Evolutionary conservation across 2,888 invertebrate species (phyloP).

Genomic region (Idaea straminata): DNA sequence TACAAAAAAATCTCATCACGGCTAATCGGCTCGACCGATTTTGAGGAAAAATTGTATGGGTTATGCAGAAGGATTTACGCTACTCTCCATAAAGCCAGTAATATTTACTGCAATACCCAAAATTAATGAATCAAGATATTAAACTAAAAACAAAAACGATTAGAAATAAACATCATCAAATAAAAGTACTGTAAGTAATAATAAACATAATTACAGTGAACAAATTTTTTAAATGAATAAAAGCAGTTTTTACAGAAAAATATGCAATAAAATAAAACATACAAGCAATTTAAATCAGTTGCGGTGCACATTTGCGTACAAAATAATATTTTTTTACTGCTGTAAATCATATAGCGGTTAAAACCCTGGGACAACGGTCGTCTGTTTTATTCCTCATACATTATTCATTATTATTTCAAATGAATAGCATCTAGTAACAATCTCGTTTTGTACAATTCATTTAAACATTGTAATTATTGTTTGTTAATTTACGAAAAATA

Average conservation of each 20-base stretch:
- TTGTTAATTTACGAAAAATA: background rate
- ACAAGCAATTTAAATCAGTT: slow-evolving; percentile 27
- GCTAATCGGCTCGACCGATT: no score
- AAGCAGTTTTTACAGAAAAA: background rate
- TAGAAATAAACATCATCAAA: no score
- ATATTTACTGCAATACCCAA: no score
- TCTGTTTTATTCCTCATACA: slow-evolving; percentile 53
- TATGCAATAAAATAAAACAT: background rate
- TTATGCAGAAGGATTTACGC: no score
- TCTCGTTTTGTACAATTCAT: background rate
- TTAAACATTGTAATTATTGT: background rate
- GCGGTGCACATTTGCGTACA: slow-evolving; percentile 25
- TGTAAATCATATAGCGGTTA: slow-evolving; percentile 50
- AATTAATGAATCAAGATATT: no score
- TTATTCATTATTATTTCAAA: slow-evolving; percentile 57
- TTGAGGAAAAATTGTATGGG: no score
- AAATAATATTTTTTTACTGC: slow-evolving; percentile 35
- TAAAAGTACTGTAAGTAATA: background rate
- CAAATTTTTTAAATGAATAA: background rate
- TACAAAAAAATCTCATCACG: no score
- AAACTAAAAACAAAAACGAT: no score
- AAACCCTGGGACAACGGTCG: slow-evolving; percentile 35
- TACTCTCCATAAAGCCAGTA: no score
- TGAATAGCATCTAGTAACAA: slow-evolving; percentile 41
- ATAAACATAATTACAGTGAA: background rate